Percentiles rank a stretch among this genome's conserved stretches.
Evolutionary conservation across 53 echinoderm and acorn worm genomes (phyloP).

Genomic region (Holothuria scabra): DNA sequence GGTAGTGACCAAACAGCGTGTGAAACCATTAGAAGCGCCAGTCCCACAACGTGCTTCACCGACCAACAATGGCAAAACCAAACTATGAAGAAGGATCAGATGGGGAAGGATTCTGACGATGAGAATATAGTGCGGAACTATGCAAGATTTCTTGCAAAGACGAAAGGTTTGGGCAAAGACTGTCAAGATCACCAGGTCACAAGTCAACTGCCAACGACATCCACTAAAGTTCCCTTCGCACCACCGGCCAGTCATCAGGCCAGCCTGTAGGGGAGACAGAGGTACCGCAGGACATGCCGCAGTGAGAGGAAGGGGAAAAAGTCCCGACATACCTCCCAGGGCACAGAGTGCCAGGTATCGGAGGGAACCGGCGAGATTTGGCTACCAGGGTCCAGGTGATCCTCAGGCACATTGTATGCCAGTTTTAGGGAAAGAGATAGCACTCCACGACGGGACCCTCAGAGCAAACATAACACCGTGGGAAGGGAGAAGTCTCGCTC

Average conservation of each 20-base stretch:
- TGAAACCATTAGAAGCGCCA: background rate
- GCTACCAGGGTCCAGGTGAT: background rate
- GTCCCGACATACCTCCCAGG: constrained; percentile 3
- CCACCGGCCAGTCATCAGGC: background rate
- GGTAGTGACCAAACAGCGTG: no score
- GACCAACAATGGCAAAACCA: background rate
- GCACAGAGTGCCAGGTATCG: constrained; percentile 3
- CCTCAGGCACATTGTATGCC: background rate
- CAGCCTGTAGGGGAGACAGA: background rate
- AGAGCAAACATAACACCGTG: no score
- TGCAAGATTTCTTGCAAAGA: background rate
- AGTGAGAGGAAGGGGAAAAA: background rate
- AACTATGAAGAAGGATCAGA: background rate
- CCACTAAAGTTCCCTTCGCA: background rate
- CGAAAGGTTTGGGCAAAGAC: background rate
- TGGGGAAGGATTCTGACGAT: constrained; percentile 6
- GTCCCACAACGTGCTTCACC: background rate
- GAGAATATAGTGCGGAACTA: constrained; percentile 19
- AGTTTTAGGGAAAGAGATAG: background rate
- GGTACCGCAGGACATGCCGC: background rate
- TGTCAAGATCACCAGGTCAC: background rate
- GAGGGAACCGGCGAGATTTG: constrained; percentile 13
- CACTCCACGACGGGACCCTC: background rate
- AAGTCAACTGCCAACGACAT: background rate
- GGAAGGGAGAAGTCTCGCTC: background rate